phyloP scores from a whole-genome alignment of 2,888 invertebrate species.

The Diaperis boleti region DNA sequence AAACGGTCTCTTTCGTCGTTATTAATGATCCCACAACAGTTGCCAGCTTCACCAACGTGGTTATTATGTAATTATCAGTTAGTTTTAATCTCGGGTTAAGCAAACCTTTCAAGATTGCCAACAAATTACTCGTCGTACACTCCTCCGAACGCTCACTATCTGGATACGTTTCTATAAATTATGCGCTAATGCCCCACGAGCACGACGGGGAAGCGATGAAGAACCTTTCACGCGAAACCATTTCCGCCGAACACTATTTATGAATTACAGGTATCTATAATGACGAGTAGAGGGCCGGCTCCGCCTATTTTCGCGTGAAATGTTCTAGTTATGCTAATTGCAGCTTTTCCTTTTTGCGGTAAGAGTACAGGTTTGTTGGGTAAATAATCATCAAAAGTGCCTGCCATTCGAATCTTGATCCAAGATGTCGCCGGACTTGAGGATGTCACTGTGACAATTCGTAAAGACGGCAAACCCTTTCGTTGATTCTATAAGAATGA shows the following conservation, averaged over 20 bases:
- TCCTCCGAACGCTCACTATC: conserved; percentile 47
- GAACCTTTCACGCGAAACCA: conserved; percentile 32
- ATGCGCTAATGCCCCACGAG: conserved; percentile 52
- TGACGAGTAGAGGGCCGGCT: neutral
- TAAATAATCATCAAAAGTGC: no score
- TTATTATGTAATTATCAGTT: conserved; percentile 70
- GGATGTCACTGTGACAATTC: no score
- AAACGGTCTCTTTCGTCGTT: conserved; percentile 65
- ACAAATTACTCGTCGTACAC: conserved; percentile 65
- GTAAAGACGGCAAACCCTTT: no score
- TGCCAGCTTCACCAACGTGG: conserved; percentile 64
- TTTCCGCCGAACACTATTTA: conserved; percentile 25
- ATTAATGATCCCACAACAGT: conserved; percentile 67
- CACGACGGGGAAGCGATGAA: conserved; percentile 33
- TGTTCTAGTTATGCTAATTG: conserved; percentile 1
- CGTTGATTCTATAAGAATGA: no score
- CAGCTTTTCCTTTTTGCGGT: neutral
- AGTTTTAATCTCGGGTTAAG: conserved; percentile 69
- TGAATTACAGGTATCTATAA: conserved; percentile 16
- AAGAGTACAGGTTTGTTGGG: no score
- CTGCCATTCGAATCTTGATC: no score
- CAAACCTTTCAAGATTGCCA: conserved; percentile 68
- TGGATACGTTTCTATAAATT: conserved; percentile 51
- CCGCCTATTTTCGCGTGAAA: conserved; percentile 3
- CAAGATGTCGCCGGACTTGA: no score